These are phyloP conservation scores for Steatornis caripensis DNA, from an alignment of 2,113 vertebrate genomes.

Conservation along the genomic window DNA sequence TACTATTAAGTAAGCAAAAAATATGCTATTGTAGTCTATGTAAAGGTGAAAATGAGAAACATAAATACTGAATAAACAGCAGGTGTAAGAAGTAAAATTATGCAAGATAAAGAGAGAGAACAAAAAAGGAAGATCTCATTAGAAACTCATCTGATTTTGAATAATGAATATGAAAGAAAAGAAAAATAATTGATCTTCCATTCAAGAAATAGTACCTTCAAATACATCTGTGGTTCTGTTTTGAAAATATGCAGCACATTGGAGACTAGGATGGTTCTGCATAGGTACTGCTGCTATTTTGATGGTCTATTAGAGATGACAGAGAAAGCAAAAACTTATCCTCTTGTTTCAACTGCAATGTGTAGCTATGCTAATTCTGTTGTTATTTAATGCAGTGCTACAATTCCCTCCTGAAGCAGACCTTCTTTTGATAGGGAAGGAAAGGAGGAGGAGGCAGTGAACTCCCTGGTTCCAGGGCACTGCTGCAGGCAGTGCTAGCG, in stretches of 20 bases:
- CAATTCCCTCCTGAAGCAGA: not conserved
- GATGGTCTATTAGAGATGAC: not conserved
- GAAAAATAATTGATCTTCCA: not conserved
- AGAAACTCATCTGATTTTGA: not conserved
- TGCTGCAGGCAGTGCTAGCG: too few species aligned
- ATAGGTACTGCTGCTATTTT: not conserved
- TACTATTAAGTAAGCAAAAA: not conserved
- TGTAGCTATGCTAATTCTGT: not conserved
- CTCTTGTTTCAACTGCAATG: not conserved
- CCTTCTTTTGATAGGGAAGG: not conserved
- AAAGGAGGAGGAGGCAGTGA: not conserved
- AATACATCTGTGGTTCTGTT: not conserved
- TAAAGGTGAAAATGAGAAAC: not conserved
- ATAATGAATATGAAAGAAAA: not conserved
- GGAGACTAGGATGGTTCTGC: not conserved
- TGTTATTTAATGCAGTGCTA: not conserved
- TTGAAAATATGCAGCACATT: not conserved
- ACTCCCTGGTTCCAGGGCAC: not conserved
- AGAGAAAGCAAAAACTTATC: not conserved
- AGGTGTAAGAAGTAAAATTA: not conserved
- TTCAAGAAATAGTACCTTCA: not conserved
- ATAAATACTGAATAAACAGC: not conserved
- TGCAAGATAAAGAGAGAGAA: not conserved
- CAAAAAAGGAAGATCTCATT: not conserved
- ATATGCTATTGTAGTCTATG: not conserved